Evolutionary conservation across 2,797 vertebrate genomes (phyloP).

Genomic region (Pogoniulus pusillus): DNA sequence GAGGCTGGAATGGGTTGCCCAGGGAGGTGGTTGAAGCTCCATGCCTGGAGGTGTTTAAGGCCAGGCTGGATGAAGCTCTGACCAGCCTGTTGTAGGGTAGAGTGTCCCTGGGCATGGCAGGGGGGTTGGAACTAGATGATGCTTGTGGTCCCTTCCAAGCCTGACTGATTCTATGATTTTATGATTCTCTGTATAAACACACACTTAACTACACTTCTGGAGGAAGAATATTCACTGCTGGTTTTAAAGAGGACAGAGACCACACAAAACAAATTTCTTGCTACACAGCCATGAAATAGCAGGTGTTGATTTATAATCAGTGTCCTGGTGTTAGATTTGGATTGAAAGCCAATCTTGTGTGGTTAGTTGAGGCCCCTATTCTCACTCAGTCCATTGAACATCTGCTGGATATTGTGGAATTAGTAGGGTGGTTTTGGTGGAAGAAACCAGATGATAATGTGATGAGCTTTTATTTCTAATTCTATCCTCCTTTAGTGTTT

Average conservation of each 20-base stretch:
- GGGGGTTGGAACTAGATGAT: no score
- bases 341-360: not conserved
- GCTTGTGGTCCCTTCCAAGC: no score
- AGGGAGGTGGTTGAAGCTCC: no score
- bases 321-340: not conserved
- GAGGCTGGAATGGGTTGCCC: no score
- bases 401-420: not conserved
- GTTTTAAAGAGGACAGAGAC: not conserved
- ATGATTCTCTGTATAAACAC: not conserved
- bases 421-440: not conserved
- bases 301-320: not conserved
- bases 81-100: no score
- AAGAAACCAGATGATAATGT: not conserved
- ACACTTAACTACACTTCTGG: not conserved
- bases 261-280: not conserved
- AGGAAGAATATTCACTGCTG: not conserved
- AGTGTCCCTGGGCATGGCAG: no score
- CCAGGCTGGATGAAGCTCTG: no score
- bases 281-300: not conserved
- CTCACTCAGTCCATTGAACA: not conserved
- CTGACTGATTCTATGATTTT: no score
- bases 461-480: not conserved
- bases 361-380: not conserved
- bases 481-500: not conserved
- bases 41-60: no score